A percentile compares a stretch with the other conserved stretches of the same genome.
Conservation (phyloP, 2,888 invertebrate species). For the Polydrusus tereticollis region DNA sequence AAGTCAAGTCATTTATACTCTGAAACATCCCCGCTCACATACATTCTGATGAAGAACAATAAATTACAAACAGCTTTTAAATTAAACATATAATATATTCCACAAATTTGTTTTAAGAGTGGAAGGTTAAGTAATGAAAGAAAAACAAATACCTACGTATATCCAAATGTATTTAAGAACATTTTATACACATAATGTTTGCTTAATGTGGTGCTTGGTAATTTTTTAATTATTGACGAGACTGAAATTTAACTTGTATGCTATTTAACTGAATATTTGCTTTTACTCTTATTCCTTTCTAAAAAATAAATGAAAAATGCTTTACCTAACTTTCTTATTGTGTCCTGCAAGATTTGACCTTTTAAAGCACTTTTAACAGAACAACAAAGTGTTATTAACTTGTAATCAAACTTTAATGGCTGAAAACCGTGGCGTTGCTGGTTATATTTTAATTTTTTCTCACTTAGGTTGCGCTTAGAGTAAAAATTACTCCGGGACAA, state of each 20-base stretch:
- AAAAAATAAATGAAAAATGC: too few relatives aligned
- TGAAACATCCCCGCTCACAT: neutral
- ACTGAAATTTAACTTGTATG: too few relatives aligned
- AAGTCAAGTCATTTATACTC: constrained; percentile 34
- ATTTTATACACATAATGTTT: neutral
- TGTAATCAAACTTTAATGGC: constrained; percentile 11
- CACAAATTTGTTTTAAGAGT: constrained; percentile 30
- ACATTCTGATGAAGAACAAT: constrained; percentile 25
- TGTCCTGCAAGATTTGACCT: neutral
- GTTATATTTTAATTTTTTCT: constrained; percentile 23
- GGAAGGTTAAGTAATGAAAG: neutral
- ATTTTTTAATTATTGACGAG: too few relatives aligned
- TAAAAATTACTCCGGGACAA: constrained; percentile 25
- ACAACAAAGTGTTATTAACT: constrained; percentile 8
- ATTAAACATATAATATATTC: constrained; percentile 40
- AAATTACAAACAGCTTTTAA: constrained; percentile 38
- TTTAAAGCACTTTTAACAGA: neutral
- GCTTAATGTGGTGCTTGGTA: neutral
- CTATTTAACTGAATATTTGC: too few relatives aligned
- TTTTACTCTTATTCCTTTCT: too few relatives aligned
- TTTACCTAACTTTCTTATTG: neutral
- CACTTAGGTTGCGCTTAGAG: constrained; percentile 3
- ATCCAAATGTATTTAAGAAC: neutral
- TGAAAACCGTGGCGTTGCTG: neutral
- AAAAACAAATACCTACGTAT: neutral